Conservation (phyloP, 2,888 invertebrate genomes). For the Pegoplata infirma region DNA sequence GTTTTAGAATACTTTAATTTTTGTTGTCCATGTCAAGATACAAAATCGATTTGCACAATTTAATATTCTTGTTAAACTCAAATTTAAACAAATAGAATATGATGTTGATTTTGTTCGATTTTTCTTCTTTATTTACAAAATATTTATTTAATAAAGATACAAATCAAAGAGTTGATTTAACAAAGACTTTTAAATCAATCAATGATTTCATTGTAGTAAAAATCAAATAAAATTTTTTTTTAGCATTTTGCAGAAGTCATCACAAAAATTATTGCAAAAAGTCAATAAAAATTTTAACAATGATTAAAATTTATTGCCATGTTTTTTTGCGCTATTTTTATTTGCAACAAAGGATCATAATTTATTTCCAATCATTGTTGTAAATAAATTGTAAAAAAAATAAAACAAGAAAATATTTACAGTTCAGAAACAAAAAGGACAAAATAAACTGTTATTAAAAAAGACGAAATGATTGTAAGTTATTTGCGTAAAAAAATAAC, state of each 20-base stretch:
- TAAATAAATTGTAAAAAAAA: neutral
- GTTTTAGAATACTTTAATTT: too few species aligned
- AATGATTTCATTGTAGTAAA: neutral
- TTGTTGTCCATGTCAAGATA: too few species aligned
- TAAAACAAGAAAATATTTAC: neutral
- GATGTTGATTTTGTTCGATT: too few species aligned
- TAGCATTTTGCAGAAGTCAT: neutral
- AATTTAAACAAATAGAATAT: too few species aligned
- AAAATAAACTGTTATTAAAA: neutral
- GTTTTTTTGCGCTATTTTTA: too few species aligned
- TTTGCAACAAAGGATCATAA: neutral
- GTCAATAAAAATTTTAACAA: neutral
- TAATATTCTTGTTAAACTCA: too few species aligned
- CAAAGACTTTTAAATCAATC: neutral
- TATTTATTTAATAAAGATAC: too few species aligned
- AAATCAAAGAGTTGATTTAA: neutral
- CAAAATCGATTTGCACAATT: too few species aligned
- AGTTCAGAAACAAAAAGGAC: neutral
- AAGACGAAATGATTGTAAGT: neutral
- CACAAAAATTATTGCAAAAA: neutral
- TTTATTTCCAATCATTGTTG: neutral
- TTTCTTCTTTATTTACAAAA: too few species aligned
- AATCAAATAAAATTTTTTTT: neutral
- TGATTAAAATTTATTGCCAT: neutral
- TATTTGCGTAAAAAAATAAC: neutral